These are phyloP conservation scores for Oncorhynchus nerka DNA, from an alignment of 2,113 vertebrate genomes.

Conservation along the genomic window DNA sequence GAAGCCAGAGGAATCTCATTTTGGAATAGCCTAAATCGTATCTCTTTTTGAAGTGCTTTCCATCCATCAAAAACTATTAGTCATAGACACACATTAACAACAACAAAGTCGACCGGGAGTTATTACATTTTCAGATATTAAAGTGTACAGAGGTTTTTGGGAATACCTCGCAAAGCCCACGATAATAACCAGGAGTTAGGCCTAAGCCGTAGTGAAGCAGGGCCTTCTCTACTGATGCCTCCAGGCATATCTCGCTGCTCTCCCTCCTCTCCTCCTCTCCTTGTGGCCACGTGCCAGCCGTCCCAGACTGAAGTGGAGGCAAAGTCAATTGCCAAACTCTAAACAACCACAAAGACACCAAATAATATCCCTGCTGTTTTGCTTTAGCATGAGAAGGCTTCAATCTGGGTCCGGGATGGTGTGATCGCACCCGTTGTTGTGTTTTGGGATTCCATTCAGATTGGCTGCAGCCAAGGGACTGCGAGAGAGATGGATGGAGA, in stretches of 20 bases:
- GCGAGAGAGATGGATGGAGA: conserved; percentile 9
- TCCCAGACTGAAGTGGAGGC: conserved; percentile 50
- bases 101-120: conserved; percentile 54
- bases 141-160: conserved; percentile 39
- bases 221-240: conserved; percentile 45
- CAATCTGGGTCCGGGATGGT: conserved; percentile 15
- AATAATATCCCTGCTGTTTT: conserved; percentile 39
- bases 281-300: conserved; percentile 27
- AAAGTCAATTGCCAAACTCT: conserved; percentile 58
- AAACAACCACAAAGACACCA: conserved; percentile 61
- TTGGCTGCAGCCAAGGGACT: conserved; percentile 31
- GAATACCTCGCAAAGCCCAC: conserved; percentile 55
- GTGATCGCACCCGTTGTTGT: conserved; percentile 31
- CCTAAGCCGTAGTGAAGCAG: conserved; percentile 59
- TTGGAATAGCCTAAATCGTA: conserved; percentile 23
- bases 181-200: conserved; percentile 67
- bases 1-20: conserved; percentile 39
- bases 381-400: conserved; percentile 38
- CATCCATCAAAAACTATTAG: conserved; percentile 44
- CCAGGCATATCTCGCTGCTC: conserved; percentile 31
- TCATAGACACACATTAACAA: conserved; percentile 57
- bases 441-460: conserved; percentile 58
- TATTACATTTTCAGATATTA: conserved; percentile 60
- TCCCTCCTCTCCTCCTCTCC: background rate
- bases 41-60: conserved; percentile 39